Evolutionary conservation across 2,797 vertebrate species (phyloP), one percentile per base, ranked within the genome.

Genomic region (Gadopsis marmoratus): DNA sequence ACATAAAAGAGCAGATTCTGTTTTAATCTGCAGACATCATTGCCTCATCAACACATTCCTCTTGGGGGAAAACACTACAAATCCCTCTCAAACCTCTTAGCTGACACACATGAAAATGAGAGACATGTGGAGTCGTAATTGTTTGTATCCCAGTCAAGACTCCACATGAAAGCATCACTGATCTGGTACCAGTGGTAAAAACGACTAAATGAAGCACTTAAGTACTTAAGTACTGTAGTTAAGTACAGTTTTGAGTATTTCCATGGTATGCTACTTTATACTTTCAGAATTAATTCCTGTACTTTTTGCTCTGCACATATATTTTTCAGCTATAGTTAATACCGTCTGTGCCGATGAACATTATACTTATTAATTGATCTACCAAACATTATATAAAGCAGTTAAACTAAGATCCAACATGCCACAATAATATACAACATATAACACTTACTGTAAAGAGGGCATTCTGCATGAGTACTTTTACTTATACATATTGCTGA

Each of bases 31-130:
- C 74, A 54, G 37, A 75, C 83, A 84, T 78, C 80, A 60, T 74
- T 75, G 64, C 74, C 60, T 84, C 70, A 70, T 76, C 80, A 75
- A 21, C 37, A 70, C 26, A 43, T 74, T 64, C n/a, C 82, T 85
- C 67, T 41, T 19, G 43, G 8, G 43, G 51, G 86, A 84, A 76
- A 62, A 54, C 26, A 71, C 47, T 29, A 53, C 12, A 74, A 80
- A 84, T 65, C 76, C 48, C 55, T 71, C 45, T 33, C 26, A 56
- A 51, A 48, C 19, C 39, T 59, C 16, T 53, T 3, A 63, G 23
- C 23, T 19, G 41, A 67, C 53, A 75, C 63, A 67, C 29, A 59
- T 50, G 21, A 68, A 77, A 81, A 62, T 60, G 3, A 62, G 29
- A 73, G 60, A 74, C 71, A 26, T 51, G 61, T 29, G 0, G 71